Evolutionary conservation across 1,140 invertebrate species (phyloP).

Genomic region (Planococcus citri): DNA sequence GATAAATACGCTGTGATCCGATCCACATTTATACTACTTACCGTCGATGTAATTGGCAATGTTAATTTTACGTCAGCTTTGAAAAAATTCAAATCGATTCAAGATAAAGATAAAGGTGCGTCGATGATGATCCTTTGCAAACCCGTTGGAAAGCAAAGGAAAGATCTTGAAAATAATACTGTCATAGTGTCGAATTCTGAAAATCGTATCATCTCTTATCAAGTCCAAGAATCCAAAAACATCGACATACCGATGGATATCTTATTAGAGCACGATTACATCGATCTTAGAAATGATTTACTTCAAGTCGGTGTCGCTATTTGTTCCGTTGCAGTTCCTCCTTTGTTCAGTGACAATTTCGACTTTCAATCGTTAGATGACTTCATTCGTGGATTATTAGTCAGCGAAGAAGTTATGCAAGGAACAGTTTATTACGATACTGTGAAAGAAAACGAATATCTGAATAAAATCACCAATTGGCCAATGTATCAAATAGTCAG

Average conservation of each 20-base stretch:
- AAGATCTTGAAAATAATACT: constrained; percentile 40
- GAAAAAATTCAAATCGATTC: constrained; percentile 45
- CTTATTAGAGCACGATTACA: constrained; percentile 47
- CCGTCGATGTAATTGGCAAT: constrained; percentile 69
- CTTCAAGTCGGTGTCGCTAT: constrained; percentile 74
- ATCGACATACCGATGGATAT: constrained; percentile 43
- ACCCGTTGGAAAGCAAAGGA: constrained; percentile 48
- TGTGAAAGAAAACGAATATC: constrained; percentile 59
- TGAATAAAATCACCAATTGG: constrained; percentile 65
- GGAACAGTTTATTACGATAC: constrained; percentile 71
- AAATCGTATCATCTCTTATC: constrained; percentile 58
- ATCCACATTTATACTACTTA: constrained; percentile 74
- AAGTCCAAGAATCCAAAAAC: constrained; percentile 37
- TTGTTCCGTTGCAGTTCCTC: constrained; percentile 74
- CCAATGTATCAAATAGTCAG: constrained; percentile 68
- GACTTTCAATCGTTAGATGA: constrained; percentile 87
- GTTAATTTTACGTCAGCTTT: constrained; percentile 49
- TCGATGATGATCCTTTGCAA: constrained; percentile 78
- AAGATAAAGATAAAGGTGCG: constrained; percentile 69
- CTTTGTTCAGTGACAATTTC: constrained; percentile 91
- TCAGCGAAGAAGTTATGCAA: constrained; percentile 85
- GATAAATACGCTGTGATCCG: constrained; percentile 74
- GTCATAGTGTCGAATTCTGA: constrained; percentile 53
- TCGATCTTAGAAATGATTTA: constrained; percentile 59
- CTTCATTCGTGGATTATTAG: constrained; percentile 76